Evolutionary conservation across 2,113 vertebrate genomes (phyloP).

Genomic region (Pontoporia blainvillei): DNA sequence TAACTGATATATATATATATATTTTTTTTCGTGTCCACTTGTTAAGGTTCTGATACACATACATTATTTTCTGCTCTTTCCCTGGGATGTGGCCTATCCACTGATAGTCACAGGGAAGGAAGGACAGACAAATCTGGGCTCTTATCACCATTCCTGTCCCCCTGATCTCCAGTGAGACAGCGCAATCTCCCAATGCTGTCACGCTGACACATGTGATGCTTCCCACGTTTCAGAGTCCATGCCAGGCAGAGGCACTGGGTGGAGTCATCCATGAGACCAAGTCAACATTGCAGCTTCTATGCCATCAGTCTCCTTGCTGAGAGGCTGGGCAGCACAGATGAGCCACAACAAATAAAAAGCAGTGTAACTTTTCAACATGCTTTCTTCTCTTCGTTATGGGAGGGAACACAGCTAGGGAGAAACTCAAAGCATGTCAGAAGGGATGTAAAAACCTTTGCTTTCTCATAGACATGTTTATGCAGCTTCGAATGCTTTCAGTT

Average conservation of each 20-base stretch:
- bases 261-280: not conserved
- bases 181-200: not conserved
- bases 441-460: not conserved
- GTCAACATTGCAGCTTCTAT: not conserved
- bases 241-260: not conserved
- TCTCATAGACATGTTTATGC: not conserved
- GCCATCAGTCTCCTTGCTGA: not conserved
- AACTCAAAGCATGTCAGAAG: not conserved
- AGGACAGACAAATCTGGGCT: not conserved
- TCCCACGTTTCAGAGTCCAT: not conserved
- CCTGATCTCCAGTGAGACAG: not conserved
- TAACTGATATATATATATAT: not conserved
- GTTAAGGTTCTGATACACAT: not conserved
- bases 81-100: not conserved
- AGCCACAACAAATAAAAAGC: not conserved
- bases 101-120: not conserved
- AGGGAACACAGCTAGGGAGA: not conserved
- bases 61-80: not conserved
- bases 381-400: not conserved
- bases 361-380: not conserved
- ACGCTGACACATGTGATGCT: not conserved
- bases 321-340: not conserved
- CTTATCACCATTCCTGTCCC: not conserved
- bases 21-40: not conserved
- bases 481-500: not conserved